Evolutionary conservation across 2,888 invertebrate genomes (phyloP).

Genomic region (Melanostoma mellinum): DNA sequence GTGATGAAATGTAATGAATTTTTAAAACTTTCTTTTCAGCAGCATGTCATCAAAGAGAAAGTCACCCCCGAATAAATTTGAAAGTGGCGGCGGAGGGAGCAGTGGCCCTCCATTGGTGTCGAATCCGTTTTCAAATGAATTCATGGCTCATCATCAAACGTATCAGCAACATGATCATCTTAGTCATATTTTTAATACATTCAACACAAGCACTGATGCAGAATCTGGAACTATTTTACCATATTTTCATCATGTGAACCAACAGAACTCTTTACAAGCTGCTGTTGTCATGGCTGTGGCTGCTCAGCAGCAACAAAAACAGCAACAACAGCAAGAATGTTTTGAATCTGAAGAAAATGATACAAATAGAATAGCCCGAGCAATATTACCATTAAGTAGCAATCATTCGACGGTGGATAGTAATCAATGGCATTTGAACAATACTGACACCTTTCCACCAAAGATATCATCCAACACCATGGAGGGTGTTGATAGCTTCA

Average conservation of each 20-base stretch:
- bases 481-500: slow-evolving; percentile 7
- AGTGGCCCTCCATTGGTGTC: slow-evolving; percentile 31
- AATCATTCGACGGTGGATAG: slow-evolving; percentile 29
- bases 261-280: slow-evolving; percentile 51
- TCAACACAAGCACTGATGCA: slow-evolving; percentile 55
- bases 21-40: slow-evolving; percentile 75
- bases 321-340: slow-evolving; percentile 36
- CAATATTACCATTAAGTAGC: slow-evolving; percentile 2
- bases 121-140: slow-evolving; percentile 44
- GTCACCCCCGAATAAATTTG: slow-evolving; percentile 96
- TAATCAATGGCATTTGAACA: slow-evolving; percentile 30
- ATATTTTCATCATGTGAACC: slow-evolving; percentile 64
- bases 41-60: slow-evolving; percentile 98
- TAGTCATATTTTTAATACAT: slow-evolving; percentile 61
- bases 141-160: slow-evolving; percentile 47
- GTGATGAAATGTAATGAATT: no score
- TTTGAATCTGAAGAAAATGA: slow-evolving; percentile 44
- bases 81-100: slow-evolving; percentile 82
- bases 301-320: slow-evolving; percentile 51
- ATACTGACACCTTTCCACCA: slow-evolving; percentile 50
- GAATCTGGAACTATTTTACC: slow-evolving; percentile 56
- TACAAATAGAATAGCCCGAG: slow-evolving; percentile 33
- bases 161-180: slow-evolving; percentile 66
- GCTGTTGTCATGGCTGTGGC: slow-evolving; percentile 65
- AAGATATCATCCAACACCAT: slow-evolving; percentile 45